These are phyloP conservation scores for Drosophila pandora DNA, from an alignment of 1,140 invertebrate genomes.

Conservation along the genomic window DNA sequence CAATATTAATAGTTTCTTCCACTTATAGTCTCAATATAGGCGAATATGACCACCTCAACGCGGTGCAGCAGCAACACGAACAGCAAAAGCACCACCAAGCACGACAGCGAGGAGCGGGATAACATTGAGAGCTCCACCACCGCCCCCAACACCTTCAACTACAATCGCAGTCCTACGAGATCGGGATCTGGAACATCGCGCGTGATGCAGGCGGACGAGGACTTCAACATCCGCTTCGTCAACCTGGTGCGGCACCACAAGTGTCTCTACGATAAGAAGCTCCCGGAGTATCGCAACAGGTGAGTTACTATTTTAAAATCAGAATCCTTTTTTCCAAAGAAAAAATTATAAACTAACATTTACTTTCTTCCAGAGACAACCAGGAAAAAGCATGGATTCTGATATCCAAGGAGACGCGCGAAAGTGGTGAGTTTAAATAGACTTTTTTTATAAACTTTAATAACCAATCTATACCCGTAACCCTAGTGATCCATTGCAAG, in stretches of 20 bases:
- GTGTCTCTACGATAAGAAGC: constrained; percentile 82
- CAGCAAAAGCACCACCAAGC: constrained; percentile 24
- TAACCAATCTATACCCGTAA: neutral
- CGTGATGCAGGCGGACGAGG: constrained; percentile 82
- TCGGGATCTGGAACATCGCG: constrained; percentile 41
- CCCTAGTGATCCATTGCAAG: constrained; percentile 81
- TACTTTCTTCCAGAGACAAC: constrained; percentile 57
- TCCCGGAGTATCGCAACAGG: constrained; percentile 82
- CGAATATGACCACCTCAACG: constrained; percentile 77
- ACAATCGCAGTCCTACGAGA: constrained; percentile 46
- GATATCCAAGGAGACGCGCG: constrained; percentile 83
- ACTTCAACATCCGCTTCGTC: constrained; percentile 83
- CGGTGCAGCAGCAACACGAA: constrained; percentile 37
- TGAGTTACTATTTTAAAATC: constrained; percentile 26
- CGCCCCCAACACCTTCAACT: constrained; percentile 5
- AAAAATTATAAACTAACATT: neutral
- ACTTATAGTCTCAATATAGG: neutral
- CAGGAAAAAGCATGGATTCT: constrained; percentile 82
- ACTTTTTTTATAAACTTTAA: neutral
- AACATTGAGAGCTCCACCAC: constrained; percentile 15
- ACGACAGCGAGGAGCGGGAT: constrained; percentile 31
- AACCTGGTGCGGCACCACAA: constrained; percentile 78
- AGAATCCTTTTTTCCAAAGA: no score
- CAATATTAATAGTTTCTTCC: neutral
- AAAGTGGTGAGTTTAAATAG: constrained; percentile 63